Conservation (phyloP, 2,113 vertebrate species). For the Rhynchomys soricoides region DNA sequence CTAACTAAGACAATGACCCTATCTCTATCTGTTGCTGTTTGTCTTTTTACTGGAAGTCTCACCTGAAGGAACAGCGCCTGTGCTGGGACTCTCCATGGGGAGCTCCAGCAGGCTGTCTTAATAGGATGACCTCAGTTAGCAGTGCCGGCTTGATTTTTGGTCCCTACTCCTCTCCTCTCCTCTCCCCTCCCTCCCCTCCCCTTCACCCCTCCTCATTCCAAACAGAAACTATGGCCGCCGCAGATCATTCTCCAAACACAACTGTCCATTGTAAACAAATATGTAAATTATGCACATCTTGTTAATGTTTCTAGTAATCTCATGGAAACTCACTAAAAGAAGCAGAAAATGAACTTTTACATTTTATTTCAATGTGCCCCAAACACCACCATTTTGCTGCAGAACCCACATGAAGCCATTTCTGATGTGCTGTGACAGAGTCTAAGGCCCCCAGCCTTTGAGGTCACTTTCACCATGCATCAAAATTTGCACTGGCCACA, state of each 20-base stretch:
- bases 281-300: neutral
- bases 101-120: neutral
- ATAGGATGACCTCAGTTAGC: neutral
- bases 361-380: constrained; percentile 27
- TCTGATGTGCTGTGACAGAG: neutral
- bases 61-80: neutral
- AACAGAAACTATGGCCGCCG: neutral
- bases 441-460: neutral
- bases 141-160: neutral
- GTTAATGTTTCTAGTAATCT: neutral
- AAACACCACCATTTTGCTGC: neutral
- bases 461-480: rapidly evolving
- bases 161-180: too few species aligned
- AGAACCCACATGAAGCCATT: neutral
- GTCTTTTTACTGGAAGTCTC: neutral
- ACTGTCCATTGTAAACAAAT: too few species aligned
- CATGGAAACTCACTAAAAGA: neutral
- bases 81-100: neutral
- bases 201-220: neutral
- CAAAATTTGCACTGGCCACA: too few species aligned
- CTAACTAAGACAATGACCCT: neutral
- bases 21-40: neutral
- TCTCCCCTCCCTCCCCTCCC: rapidly evolving
- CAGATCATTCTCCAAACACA: neutral
- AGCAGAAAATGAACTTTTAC: neutral